These are phyloP conservation scores for Sakesphorus luctuosus DNA, from an alignment of 2,113 vertebrate species.

Conservation along the genomic window DNA sequence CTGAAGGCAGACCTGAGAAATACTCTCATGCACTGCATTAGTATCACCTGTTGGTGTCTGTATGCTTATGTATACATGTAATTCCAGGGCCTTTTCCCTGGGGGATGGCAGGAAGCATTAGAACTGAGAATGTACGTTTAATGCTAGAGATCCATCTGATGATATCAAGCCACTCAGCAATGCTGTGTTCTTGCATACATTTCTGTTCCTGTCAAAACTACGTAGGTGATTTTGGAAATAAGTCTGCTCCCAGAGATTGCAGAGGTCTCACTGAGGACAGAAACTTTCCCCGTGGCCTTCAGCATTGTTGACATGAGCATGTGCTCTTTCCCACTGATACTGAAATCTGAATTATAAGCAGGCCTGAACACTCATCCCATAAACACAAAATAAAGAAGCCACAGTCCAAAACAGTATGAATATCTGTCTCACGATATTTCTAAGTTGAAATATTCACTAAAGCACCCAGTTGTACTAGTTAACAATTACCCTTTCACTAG, in stretches of 20 bases:
- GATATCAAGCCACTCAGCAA: neutral
- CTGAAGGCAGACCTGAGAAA: constrained; percentile 8
- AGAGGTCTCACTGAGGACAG: neutral
- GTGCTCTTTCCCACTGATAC: neutral
- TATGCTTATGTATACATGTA: neutral
- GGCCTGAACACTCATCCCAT: neutral
- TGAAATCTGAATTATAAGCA: constrained; percentile 28
- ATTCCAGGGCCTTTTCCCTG: neutral
- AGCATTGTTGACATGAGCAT: neutral
- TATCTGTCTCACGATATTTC: constrained; percentile 8
- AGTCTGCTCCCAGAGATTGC: neutral
- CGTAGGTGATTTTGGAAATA: neutral
- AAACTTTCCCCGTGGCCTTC: constrained; percentile 2
- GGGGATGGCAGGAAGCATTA: neutral
- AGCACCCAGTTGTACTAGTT: constrained; percentile 19
- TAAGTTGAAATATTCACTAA: constrained; percentile 5
- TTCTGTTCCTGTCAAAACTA: neutral
- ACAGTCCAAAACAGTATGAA: constrained; percentile 12
- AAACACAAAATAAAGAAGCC: constrained; percentile 49
- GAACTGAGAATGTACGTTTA: neutral
- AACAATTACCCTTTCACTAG: constrained; percentile 52
- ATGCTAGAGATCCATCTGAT: neutral
- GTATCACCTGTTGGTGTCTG: constrained; percentile 31
- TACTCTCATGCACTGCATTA: neutral
- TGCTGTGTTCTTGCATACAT: neutral